Base-by-base conservation (phyloP, 2,797 vertebrate species). In the Lacerta bilineata region DNA sequence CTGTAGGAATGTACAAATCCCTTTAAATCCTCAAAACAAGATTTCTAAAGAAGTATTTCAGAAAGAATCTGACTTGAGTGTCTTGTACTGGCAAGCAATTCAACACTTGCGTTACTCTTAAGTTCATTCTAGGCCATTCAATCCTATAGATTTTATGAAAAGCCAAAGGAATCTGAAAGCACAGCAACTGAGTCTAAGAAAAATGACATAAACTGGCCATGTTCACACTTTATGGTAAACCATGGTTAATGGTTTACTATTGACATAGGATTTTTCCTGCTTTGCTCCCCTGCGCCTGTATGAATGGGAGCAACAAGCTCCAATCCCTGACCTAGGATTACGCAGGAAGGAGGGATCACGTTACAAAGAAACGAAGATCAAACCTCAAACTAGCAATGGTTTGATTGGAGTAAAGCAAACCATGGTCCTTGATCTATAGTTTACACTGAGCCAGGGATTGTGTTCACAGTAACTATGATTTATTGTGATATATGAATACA, bases 51-150 rank as follows among this genome's bases (percentile, higher is more conserved):
- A 77, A 90, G 74, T 71, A 88, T 61, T 94, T 66, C 29, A 80
- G 18, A 78, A 83, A 86, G 80, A 88, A 74, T 88, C 74, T 13
- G 77, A 68, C 33, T 25, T 8, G 20, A 61, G 33, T 80, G 36
- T 84, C 36, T 41, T 89, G 36, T 9, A 69, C 27, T 86, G 80
- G 68, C 33, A 83, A 74, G 41, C 33, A 83, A 61, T 25, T 84
- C 1, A 17, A 69, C n/a, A 68, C 29, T 69, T 61, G 17, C 36
- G 82, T 59, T 79, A 29, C 0, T 25, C 61, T 55, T 87, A 74
- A 41, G 39, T 87, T 91, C 76, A 66, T 90, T 80, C 68, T 80
- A 90, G 79, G 43, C 78, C 39, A 64, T 55, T 23, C 43, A 23
- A 13, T 87, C 86, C 55, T 41, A 29, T 8, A 43, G 83, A 85